A percentile compares a stretch with the other conserved stretches of the same genome.
phyloP scores from a whole-genome alignment of 2,113 vertebrate genomes.

The Corythoichthys haematopterus region DNA sequence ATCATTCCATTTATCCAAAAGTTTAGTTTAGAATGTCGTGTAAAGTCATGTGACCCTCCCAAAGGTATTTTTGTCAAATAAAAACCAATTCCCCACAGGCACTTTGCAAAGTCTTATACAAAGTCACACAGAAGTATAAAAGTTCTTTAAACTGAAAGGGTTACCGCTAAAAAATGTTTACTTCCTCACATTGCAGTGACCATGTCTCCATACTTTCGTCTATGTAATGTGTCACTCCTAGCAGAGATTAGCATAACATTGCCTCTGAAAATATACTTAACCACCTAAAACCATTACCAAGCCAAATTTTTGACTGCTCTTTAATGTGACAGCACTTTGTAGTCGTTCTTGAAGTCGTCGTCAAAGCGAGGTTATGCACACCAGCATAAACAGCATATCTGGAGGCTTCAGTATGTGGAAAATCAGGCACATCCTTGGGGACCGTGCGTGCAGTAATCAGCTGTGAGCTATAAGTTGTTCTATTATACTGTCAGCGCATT shows the following conservation, averaged over 20 bases:
- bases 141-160: background rate
- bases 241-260: slow-evolving; percentile 7
- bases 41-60: background rate
- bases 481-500: slow-evolving; percentile 44
- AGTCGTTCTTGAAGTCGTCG: slow-evolving; percentile 34
- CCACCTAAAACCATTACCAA: slow-evolving; percentile 20
- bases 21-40: background rate
- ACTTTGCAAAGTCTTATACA: background rate
- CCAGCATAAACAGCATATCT: slow-evolving; percentile 27
- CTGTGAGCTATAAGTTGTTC: slow-evolving; percentile 30
- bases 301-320: slow-evolving; percentile 24
- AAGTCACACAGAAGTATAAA: background rate
- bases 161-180: background rate
- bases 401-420: slow-evolving; percentile 23
- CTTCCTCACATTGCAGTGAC: background rate
- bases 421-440: slow-evolving; percentile 39
- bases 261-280: slow-evolving; percentile 17
- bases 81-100: background rate
- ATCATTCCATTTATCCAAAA: background rate
- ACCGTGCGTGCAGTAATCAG: slow-evolving; percentile 28
- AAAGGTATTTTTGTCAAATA: background rate
- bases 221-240: background rate
- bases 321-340: slow-evolving; percentile 50
- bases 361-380: slow-evolving; percentile 28
- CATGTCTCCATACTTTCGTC: background rate